Conservation (phyloP, 1,140 invertebrate species). For the Magallana angulata region DNA sequence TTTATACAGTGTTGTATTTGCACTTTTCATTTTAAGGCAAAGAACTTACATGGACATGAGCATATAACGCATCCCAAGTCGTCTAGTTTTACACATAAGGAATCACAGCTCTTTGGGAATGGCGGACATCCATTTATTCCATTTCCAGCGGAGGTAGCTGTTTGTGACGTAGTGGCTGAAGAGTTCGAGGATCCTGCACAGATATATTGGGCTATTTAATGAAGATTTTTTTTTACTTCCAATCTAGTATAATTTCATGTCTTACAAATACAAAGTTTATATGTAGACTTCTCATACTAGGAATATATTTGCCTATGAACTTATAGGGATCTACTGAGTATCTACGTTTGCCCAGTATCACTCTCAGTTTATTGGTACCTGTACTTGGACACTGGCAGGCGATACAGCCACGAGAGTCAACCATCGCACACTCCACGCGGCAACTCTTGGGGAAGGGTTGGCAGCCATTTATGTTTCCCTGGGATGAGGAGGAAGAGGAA, state of each 20-base stretch:
- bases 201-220: background rate
- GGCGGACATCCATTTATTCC: constrained; percentile 36
- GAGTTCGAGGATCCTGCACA: background rate
- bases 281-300: too few relatives aligned
- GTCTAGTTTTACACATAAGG: constrained; percentile 25
- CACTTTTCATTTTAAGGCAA: too few relatives aligned
- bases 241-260: too few relatives aligned
- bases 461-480: constrained; percentile 38
- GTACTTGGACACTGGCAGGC: constrained; percentile 31
- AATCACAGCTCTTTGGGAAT: constrained; percentile 34
- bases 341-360: too few relatives aligned
- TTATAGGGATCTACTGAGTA: too few relatives aligned
- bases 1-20: too few relatives aligned
- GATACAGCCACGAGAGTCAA: constrained; percentile 16
- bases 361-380: background rate
- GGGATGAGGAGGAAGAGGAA: background rate
- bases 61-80: constrained; percentile 33
- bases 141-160: background rate
- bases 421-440: background rate
- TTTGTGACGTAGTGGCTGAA: background rate
- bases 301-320: too few relatives aligned
- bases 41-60: constrained; percentile 17
- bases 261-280: too few relatives aligned
- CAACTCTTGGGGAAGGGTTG: constrained; percentile 27
- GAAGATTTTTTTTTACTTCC: too few relatives aligned